Percentiles rank a stretch among this genome's conserved stretches.
These are phyloP conservation scores for Caranx ignobilis DNA, from an alignment of 2,113 vertebrate genomes.

Conservation along the genomic window DNA sequence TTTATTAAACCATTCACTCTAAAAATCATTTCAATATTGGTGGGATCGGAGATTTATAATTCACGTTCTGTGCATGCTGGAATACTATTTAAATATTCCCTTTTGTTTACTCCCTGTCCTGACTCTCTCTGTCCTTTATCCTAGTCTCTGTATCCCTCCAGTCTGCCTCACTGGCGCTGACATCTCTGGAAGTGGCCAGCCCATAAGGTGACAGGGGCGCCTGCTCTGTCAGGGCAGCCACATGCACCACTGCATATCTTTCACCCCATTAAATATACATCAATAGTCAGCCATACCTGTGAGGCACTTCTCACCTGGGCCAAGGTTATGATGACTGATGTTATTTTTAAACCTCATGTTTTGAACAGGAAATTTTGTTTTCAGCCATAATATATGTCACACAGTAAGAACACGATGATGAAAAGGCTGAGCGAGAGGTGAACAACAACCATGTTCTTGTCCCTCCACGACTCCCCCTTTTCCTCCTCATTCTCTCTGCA, in stretches of 20 bases:
- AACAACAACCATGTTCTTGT: conserved; percentile 1
- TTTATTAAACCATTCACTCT: too few relatives aligned
- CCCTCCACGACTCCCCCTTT: conserved; percentile 14
- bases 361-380: conserved; percentile 47
- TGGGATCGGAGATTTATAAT: too few relatives aligned
- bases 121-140: background rate
- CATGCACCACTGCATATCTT: conserved; percentile 73
- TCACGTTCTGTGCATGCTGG: background rate
- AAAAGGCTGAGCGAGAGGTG: conserved; percentile 16
- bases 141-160: background rate
- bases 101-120: background rate
- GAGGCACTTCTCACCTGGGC: conserved; percentile 68
- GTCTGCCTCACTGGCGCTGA: conserved; percentile 38
- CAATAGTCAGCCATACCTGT: conserved; percentile 64
- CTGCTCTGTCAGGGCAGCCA: conserved; percentile 72
- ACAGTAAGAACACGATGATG: conserved; percentile 21
- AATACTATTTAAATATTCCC: conserved; percentile 2
- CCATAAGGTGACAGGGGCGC: conserved; percentile 69
- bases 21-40: too few relatives aligned
- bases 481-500: conserved; percentile 20
- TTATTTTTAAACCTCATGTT: conserved; percentile 65
- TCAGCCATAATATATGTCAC: background rate
- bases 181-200: conserved; percentile 54
- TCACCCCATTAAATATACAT: conserved; percentile 85
- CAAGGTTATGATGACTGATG: conserved; percentile 52